A percentile compares a stretch with the other conserved stretches of the same genome.
phyloP scores from a whole-genome alignment of 2,113 vertebrate species.

The Sphyrna mokarran region DNA sequence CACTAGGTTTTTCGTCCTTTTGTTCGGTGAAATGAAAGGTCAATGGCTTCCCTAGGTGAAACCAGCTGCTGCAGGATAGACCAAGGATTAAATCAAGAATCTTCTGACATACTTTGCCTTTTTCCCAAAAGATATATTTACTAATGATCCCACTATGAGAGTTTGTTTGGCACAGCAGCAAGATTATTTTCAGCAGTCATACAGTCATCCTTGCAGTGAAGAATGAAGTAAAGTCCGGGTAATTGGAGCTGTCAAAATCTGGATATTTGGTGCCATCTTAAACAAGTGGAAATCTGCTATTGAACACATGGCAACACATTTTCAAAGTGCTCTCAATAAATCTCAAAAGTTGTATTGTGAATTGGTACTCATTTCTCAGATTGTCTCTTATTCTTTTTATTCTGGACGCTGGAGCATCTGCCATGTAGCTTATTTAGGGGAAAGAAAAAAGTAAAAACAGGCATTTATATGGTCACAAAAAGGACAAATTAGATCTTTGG shows the following conservation, averaged over 20 bases:
- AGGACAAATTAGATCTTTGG: background rate
- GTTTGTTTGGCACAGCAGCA: background rate
- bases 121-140: background rate
- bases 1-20: background rate
- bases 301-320: background rate
- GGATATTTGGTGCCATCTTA: background rate
- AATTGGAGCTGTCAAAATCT: background rate
- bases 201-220: background rate
- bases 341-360: background rate
- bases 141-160: background rate
- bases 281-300: background rate
- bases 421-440: background rate
- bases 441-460: background rate
- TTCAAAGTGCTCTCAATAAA: background rate
- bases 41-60: background rate
- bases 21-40: background rate
- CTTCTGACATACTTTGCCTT: background rate
- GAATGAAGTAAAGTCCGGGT: background rate
- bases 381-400: background rate
- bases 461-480: conserved; percentile 4
- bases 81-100: background rate
- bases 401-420: background rate
- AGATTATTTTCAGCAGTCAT: background rate
- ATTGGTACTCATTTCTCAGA: background rate
- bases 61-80: background rate